Conservation (phyloP, 1,140 invertebrate genomes). For the Rhynchophorus ferrugineus region DNA sequence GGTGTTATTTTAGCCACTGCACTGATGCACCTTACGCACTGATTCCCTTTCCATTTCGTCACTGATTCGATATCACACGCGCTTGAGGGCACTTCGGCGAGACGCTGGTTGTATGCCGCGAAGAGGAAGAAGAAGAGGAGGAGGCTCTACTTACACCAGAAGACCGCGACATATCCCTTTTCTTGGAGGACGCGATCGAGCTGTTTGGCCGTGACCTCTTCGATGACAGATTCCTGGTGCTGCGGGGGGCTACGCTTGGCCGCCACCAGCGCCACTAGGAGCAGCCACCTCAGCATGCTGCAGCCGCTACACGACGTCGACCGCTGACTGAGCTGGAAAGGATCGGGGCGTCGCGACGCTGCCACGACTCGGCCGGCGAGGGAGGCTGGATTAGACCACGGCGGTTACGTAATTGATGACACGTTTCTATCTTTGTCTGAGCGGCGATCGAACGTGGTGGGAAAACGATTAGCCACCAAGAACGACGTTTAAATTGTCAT, state of each 20-base stretch:
- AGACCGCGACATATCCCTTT: constrained; percentile 89
- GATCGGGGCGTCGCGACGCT: constrained; percentile 33
- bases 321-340: constrained; percentile 32
- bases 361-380: background rate
- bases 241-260: constrained; percentile 40
- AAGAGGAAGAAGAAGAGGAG: too few relatives aligned
- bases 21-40: too few relatives aligned
- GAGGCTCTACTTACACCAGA: constrained; percentile 82
- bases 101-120: too few relatives aligned
- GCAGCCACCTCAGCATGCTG: constrained; percentile 49
- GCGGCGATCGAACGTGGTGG: too few relatives aligned
- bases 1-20: too few relatives aligned
- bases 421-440: too few relatives aligned
- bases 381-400: background rate
- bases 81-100: too few relatives aligned
- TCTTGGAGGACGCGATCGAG: constrained; percentile 79
- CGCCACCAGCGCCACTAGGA: constrained; percentile 45
- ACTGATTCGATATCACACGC: too few relatives aligned
- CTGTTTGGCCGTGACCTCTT: constrained; percentile 86
- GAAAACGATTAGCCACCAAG: too few relatives aligned
- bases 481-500: too few relatives aligned
- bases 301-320: constrained; percentile 25
- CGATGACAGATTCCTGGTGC: constrained; percentile 67
- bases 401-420: too few relatives aligned
- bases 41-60: too few relatives aligned